These are phyloP conservation scores for Nesogale talazaci DNA, from an alignment of 2,113 vertebrate genomes.

Conservation along the genomic window DNA sequence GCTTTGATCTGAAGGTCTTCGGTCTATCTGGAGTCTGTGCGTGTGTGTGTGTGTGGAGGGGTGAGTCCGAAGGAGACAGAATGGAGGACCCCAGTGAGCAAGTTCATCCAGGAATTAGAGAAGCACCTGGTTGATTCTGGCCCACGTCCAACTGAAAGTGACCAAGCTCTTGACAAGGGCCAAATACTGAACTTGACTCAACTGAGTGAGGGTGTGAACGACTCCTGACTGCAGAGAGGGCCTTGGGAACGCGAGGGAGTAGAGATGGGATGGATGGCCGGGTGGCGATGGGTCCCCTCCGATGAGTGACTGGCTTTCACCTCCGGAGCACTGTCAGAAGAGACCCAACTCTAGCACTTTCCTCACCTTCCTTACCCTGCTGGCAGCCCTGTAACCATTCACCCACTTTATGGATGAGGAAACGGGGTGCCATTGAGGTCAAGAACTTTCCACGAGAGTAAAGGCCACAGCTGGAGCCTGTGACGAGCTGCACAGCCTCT, in stretches of 20 bases:
- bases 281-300: neutral
- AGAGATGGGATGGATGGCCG: fast-evolving
- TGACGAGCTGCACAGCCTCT: neutral
- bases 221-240: neutral
- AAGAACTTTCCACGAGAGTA: neutral
- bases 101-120: neutral
- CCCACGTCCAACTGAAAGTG: fast-evolving
- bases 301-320: too few relatives aligned
- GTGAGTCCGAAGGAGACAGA: neutral
- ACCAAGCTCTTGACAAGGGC: neutral
- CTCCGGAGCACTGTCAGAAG: neutral
- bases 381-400: too few relatives aligned
- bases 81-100: neutral
- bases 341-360: neutral
- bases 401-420: neutral
- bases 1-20: too few relatives aligned
- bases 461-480: fast-evolving
- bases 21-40: neutral
- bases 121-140: neutral
- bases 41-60: too few relatives aligned
- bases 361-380: too few relatives aligned
- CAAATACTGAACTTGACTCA: neutral
- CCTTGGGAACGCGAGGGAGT: neutral
- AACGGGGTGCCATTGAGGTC: neutral
- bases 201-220: neutral